Evolutionary conservation across 2,113 vertebrate species (phyloP), one percentile per base, ranked within the genome.

Genomic region (Panurus biarmicus): DNA sequence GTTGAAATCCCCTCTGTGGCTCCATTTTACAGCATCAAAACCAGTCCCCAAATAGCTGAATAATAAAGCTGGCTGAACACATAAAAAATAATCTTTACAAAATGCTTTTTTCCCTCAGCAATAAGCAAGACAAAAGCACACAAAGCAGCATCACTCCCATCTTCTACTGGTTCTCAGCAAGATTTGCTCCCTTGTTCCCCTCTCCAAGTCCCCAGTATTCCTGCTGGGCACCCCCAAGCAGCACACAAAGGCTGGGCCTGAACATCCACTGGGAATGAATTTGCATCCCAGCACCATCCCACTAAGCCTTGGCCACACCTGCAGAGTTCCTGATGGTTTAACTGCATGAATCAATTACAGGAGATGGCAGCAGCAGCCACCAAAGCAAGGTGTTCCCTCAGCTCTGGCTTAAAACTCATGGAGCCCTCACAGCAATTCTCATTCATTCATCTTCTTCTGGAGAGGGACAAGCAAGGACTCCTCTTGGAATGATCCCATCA

Each of bases 151-250:
- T 3, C 58, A 2, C 14, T 56, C 26, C 26, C 38, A 18, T 4
- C 48, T n/a, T 16, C 6, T 3, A 10, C 12, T 9, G 0, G 17
- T 5, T 11, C 38, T 89, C 3, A 13, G 60, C 45, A 36, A 18
- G 54, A n/a, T 4, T 4, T 15, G 20, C 35, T 69, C 36, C 61
- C 31, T 15, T 6, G 16, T 2, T 13, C 12, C 5, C 0, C 14
- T 60, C 54, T 26, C 31, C 11, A 13, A 2, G 42, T 3, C 4
- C 36, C 10, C 50, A 7, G 0, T 0, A 10, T 7, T 53, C 29
- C 80, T 15, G 19, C 6, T 38, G 74, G 25, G 24, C 16, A 35
- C 35, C 35, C 25, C 42, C n/a, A 2, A 4, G 48, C 36, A 29
- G 26, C 15, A 66, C 61, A 53, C 56, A 65, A 7, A 6, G 21